A percentile compares a stretch with the other conserved stretches of the same genome.
Conservation (phyloP, 2,113 vertebrate species). For the Pelodiscus sinensis region DNA sequence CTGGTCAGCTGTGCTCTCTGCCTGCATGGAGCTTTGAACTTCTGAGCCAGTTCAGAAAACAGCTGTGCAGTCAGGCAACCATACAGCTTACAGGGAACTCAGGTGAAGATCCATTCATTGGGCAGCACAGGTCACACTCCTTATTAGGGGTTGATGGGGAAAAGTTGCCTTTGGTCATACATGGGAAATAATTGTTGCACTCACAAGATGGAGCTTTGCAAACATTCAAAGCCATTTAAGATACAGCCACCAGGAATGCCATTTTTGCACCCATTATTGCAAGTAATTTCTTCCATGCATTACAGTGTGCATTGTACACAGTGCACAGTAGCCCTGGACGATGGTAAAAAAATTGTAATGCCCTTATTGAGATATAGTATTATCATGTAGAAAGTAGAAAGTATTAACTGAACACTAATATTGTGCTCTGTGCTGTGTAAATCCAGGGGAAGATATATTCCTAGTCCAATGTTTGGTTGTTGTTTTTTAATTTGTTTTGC, state of each 20-base stretch:
- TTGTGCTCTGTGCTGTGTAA: neutral
- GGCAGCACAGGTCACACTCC: neutral
- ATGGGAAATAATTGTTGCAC: too few relatives aligned
- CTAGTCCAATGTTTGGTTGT: too few relatives aligned
- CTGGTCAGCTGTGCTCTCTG: too few relatives aligned
- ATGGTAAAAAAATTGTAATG: fast-evolving
- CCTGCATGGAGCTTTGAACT: too few relatives aligned
- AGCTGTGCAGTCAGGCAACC: too few relatives aligned
- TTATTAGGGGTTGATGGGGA: neutral
- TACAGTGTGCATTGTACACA: fast-evolving
- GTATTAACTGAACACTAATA: fast-evolving
- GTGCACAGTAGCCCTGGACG: neutral
- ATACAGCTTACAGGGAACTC: too few relatives aligned
- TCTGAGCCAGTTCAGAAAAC: too few relatives aligned
- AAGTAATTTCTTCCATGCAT: fast-evolving
- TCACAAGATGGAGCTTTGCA: too few relatives aligned
- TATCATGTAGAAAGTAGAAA: fast-evolving
- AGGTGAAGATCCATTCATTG: neutral
- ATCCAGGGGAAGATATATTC: too few relatives aligned
- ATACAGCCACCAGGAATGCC: neutral
- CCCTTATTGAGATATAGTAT: neutral
- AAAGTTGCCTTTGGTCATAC: too few relatives aligned
- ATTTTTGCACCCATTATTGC: fast-evolving
- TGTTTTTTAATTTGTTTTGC: fast-evolving
- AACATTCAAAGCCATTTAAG: too few relatives aligned